Evolutionary conservation across 2,113 vertebrate genomes (phyloP).

Genomic region (Nothoprocta pentlandii): DNA sequence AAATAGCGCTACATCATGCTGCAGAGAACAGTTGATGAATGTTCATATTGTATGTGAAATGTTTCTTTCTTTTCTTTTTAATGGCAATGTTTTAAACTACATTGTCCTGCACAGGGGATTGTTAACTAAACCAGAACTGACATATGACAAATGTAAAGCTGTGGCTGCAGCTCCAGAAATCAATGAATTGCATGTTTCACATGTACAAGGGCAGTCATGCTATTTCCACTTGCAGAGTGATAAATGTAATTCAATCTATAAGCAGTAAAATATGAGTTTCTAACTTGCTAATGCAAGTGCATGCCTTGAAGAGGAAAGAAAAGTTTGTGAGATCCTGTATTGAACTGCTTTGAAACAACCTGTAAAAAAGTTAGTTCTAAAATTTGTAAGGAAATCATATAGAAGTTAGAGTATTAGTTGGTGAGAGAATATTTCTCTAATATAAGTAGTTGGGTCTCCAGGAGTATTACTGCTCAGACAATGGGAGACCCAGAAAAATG

Average conservation of each 20-base stretch:
- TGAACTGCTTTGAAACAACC: slow-evolving; percentile 13
- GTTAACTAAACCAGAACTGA: slow-evolving; percentile 72
- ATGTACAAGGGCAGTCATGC: slow-evolving; percentile 50
- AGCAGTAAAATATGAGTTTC: slow-evolving; percentile 50
- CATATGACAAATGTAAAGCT: slow-evolving; percentile 74
- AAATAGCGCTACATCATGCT: neutral
- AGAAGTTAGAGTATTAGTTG: neutral
- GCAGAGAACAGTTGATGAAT: slow-evolving; percentile 29
- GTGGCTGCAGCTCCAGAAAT: slow-evolving; percentile 63
- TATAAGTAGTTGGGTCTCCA: neutral
- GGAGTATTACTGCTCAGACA: neutral
- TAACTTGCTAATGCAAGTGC: slow-evolving; percentile 24
- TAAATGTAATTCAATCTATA: slow-evolving; percentile 69
- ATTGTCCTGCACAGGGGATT: slow-evolving; percentile 41
- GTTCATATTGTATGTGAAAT: slow-evolving; percentile 40
- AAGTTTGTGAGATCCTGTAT: slow-evolving; percentile 7
- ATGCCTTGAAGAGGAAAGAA: slow-evolving; percentile 4
- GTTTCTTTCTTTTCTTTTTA: slow-evolving; percentile 14
- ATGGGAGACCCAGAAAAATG: neutral
- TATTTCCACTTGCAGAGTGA: slow-evolving; percentile 69
- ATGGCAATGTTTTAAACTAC: slow-evolving; percentile 46
- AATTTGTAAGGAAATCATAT: slow-evolving; percentile 3
- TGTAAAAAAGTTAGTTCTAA: slow-evolving; percentile 35
- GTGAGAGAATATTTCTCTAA: neutral
- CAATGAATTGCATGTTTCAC: slow-evolving; percentile 69